These are phyloP conservation scores for Lytechinus pictus DNA, from an alignment of 35 echinoderm and acorn worm species.

Conservation along the genomic window DNA sequence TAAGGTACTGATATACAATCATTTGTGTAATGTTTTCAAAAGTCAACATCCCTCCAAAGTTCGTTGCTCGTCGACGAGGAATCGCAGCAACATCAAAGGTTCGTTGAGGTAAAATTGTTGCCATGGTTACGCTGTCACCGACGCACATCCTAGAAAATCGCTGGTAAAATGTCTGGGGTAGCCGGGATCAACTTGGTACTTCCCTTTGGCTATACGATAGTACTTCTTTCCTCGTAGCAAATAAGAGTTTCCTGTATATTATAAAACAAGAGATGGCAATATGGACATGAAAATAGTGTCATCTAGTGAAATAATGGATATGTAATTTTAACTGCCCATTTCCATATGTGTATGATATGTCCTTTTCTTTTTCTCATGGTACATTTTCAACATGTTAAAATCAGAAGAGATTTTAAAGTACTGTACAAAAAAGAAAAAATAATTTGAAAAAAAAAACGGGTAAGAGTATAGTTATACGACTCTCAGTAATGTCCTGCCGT, in stretches of 20 bases:
- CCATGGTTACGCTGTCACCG: conserved; percentile 31
- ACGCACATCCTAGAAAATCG: conserved; percentile 76
- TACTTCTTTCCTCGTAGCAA: conserved; percentile 77
- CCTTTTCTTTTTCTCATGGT: neutral
- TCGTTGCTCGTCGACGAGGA: neutral
- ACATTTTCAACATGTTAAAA: too few relatives aligned
- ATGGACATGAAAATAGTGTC: too few relatives aligned
- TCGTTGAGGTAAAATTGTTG: neutral
- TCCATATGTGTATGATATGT: too few relatives aligned
- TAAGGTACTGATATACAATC: neutral
- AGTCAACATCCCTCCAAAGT: neutral
- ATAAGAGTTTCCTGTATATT: conserved; percentile 64
- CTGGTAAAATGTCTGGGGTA: conserved; percentile 71
- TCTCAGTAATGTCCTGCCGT: too few relatives aligned
- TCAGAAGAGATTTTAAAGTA: too few relatives aligned
- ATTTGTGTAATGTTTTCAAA: neutral
- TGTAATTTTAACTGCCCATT: too few relatives aligned
- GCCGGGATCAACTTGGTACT: conserved; percentile 47
- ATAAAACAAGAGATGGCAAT: neutral
- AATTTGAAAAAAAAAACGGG: too few relatives aligned
- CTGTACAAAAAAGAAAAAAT: too few relatives aligned
- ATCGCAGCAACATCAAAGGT: neutral
- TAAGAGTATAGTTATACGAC: too few relatives aligned
- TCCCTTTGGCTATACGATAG: conserved; percentile 60
- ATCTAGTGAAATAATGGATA: too few relatives aligned